Evolutionary conservation across 2,113 vertebrate genomes (phyloP).

Genomic region (Anoura caudifer): DNA sequence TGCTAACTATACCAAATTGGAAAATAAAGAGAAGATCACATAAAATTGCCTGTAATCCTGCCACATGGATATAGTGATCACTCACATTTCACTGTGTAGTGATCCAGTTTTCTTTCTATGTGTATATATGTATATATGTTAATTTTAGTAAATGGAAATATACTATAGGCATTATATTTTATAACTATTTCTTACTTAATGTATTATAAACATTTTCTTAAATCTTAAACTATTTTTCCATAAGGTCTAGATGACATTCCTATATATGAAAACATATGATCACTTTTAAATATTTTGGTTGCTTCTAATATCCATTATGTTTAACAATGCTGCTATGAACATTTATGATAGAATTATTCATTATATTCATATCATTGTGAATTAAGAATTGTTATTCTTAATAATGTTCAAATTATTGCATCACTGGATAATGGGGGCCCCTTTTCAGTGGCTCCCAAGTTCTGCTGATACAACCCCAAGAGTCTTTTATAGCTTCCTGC

Average conservation of each 20-base stretch:
- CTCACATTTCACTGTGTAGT: neutral
- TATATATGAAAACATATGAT: neutral
- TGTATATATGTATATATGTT: neutral
- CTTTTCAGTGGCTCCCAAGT: neutral
- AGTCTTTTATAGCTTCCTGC: neutral
- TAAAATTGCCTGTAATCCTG: neutral
- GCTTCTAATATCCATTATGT: neutral
- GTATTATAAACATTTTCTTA: neutral
- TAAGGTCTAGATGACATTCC: neutral
- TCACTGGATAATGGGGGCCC: neutral
- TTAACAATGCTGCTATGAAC: neutral
- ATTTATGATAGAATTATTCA: neutral
- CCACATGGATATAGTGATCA: neutral
- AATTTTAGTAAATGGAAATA: neutral
- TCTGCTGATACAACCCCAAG: neutral
- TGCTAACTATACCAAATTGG: neutral
- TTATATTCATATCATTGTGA: neutral
- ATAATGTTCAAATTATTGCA: neutral
- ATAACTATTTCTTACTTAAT: neutral
- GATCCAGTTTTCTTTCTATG: neutral
- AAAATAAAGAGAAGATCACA: constrained; percentile 2
- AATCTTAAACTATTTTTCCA: neutral
- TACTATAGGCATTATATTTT: neutral
- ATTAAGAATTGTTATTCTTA: constrained; percentile 34
- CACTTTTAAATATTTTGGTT: neutral